These are phyloP conservation scores for Pagrus major DNA, from an alignment of 2,113 vertebrate species.

Conservation along the genomic window DNA sequence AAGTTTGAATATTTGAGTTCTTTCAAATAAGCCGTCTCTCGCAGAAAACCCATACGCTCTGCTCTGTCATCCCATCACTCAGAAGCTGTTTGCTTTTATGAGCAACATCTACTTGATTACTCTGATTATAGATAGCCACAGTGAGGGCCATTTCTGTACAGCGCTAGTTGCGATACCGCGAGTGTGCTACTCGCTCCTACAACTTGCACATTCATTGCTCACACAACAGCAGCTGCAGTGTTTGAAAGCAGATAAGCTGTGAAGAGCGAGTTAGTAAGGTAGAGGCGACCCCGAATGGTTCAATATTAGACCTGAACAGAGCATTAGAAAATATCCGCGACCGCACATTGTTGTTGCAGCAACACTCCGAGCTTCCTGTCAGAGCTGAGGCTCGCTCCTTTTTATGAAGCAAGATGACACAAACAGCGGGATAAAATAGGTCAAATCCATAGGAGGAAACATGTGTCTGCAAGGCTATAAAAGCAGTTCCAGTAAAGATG, in stretches of 20 bases:
- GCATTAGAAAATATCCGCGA: conserved; percentile 24
- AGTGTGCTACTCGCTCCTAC: conserved; percentile 7
- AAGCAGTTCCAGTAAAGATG: conserved; percentile 17
- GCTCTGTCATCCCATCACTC: not conserved
- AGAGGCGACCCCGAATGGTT: conserved; percentile 22
- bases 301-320: conserved; percentile 25
- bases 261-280: conserved; percentile 14
- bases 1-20: conserved; percentile 17
- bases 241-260: conserved; percentile 30
- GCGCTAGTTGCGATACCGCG: not conserved
- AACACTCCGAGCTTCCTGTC: conserved; percentile 1
- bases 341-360: conserved; percentile 21
- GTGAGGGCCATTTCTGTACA: conserved; percentile 3
- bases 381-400: conserved; percentile 17
- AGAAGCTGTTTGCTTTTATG: conserved; percentile 6
- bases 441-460: conserved; percentile 45
- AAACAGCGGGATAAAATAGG: conserved; percentile 42
- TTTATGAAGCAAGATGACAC: conserved; percentile 30
- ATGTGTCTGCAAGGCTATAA: conserved; percentile 25
- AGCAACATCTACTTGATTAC: not conserved
- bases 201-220: conserved; percentile 5
- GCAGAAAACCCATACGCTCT: not conserved
- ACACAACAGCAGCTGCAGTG: conserved; percentile 18
- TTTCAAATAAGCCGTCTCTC: conserved; percentile 16
- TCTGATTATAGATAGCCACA: not conserved